Evolutionary conservation across 2,113 vertebrate genomes (phyloP).

Genomic region (Rallus limicola): DNA sequence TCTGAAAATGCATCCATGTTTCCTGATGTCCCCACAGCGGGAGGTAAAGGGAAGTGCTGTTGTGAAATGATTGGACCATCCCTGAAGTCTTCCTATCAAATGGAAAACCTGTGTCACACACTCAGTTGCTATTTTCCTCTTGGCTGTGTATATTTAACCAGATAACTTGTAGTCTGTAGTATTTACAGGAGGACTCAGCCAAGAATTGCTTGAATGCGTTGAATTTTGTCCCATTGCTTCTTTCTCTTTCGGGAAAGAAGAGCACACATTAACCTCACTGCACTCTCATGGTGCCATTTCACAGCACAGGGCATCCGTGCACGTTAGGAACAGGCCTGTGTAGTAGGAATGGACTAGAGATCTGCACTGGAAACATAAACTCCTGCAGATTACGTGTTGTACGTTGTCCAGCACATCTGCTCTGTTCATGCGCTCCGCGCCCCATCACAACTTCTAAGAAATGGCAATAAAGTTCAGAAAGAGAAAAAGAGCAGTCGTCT

Average conservation of each 20-base stretch:
- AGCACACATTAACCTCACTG: background rate
- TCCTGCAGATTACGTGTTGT: background rate
- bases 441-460: background rate
- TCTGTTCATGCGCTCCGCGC: background rate
- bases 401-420: background rate
- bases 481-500: background rate
- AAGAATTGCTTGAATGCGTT: background rate
- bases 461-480: background rate
- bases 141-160: background rate
- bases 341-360: background rate
- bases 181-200: background rate
- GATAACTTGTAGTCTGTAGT: background rate
- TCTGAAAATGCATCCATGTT: background rate
- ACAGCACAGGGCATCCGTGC: fast-evolving
- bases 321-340: background rate
- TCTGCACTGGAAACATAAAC: background rate
- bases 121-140: background rate
- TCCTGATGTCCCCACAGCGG: background rate
- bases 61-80: background rate
- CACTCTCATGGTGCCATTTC: background rate
- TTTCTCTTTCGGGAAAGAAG: background rate
- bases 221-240: background rate
- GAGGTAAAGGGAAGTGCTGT: background rate
- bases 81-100: background rate
- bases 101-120: background rate